Evolutionary conservation across 2,113 vertebrate species (phyloP).

Genomic region (Rostratula benghalensis): DNA sequence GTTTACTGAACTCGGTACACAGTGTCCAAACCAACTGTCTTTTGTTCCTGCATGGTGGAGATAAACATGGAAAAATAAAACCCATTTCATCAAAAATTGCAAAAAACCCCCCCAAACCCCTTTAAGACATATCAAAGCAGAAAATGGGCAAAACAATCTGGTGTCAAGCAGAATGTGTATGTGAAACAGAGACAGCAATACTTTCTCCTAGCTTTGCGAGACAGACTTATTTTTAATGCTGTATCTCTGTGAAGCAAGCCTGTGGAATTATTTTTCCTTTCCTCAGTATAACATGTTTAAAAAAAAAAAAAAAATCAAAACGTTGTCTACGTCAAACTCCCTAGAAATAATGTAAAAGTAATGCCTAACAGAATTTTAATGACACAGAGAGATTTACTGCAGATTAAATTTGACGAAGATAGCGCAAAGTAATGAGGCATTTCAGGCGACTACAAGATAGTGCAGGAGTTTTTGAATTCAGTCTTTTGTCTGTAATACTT

Average conservation of each 20-base stretch:
- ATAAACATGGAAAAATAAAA: not conserved
- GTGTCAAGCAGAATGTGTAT: not conserved
- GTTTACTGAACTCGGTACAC: not conserved
- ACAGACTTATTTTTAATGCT: not conserved
- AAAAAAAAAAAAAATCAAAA: not conserved
- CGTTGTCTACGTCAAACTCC: not conserved
- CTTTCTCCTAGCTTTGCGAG: not conserved
- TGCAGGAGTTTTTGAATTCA: not conserved
- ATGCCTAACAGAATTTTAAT: conserved; percentile 15
- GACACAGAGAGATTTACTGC: not conserved
- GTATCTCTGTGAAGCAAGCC: not conserved
- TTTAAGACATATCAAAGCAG: not conserved
- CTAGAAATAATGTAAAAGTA: not conserved
- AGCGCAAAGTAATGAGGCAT: not conserved
- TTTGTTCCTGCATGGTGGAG: not conserved
- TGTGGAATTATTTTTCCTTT: not conserved
- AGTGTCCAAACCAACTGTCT: not conserved
- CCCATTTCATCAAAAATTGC: not conserved
- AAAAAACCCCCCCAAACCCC: not conserved
- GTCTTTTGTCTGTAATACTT: not conserved
- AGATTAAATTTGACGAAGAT: conserved; percentile 35
- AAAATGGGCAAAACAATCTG: not conserved
- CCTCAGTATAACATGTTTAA: not conserved
- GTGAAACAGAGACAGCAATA: not conserved
- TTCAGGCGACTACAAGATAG: not conserved